These are phyloP conservation scores for Pyrocoelia pectoralis DNA, from an alignment of 2,888 invertebrate genomes.

Conservation along the genomic window DNA sequence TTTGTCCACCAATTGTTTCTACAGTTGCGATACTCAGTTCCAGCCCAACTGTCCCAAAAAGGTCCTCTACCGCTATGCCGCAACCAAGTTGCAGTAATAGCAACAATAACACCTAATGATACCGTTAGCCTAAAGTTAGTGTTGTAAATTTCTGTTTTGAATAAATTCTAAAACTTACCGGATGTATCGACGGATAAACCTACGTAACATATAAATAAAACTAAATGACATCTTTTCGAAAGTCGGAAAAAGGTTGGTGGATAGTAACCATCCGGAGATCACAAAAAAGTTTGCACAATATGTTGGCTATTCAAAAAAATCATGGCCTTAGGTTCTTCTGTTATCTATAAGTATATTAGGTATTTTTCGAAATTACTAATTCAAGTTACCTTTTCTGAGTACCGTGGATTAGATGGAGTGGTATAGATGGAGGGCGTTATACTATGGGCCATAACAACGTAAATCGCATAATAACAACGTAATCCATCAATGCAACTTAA, in stretches of 20 bases:
- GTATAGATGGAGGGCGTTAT: too few relatives aligned
- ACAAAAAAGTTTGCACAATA: conserved; percentile 18
- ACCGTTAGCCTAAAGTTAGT: conserved; percentile 46
- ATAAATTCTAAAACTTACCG: conserved; percentile 16
- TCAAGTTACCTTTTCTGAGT: too few relatives aligned
- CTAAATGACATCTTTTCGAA: conserved; percentile 13
- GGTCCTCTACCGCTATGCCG: conserved; percentile 46
- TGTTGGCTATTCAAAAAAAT: conserved; percentile 10
- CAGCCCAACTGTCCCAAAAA: conserved; percentile 45
- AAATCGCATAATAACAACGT: too few relatives aligned
- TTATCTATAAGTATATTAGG: conserved; percentile 4
- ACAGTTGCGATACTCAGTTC: conserved; percentile 45
- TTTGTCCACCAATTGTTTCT: conserved; percentile 50
- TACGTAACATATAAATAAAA: conserved; percentile 4
- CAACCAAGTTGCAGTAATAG: conserved; percentile 45
- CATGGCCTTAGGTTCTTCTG: conserved; percentile 6
- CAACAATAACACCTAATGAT: conserved; percentile 40
- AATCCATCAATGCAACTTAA: too few relatives aligned
- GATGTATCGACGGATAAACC: conserved; percentile 21
- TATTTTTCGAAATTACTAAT: too few relatives aligned
- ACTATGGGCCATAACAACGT: too few relatives aligned
- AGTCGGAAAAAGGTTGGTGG: conserved; percentile 10
- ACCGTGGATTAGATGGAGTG: too few relatives aligned
- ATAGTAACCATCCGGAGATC: conserved; percentile 17
- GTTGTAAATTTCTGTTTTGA: too few relatives aligned